phyloP scores from a whole-genome alignment of 2,797 vertebrate species.

The Acanthiza pusilla region DNA sequence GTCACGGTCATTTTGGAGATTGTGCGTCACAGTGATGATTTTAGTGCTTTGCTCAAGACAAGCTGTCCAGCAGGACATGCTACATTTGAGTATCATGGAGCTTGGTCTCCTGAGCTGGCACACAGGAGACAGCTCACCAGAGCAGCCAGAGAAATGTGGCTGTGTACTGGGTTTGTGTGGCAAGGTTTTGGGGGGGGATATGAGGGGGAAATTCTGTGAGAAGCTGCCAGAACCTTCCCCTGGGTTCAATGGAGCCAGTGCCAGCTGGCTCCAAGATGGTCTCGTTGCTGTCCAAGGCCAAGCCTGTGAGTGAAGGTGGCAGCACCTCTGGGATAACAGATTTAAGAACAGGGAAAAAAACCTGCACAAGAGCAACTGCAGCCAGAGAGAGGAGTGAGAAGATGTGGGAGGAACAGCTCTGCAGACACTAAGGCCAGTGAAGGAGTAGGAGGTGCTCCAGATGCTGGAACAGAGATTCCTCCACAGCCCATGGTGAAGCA shows the following conservation, averaged over 20 bases:
- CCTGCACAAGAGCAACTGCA: neutral
- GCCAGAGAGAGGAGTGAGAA: neutral
- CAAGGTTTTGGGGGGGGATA: neutral
- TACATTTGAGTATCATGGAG: neutral
- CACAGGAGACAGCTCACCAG: neutral
- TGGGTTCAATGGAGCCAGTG: neutral
- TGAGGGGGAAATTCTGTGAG: neutral
- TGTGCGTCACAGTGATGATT: neutral
- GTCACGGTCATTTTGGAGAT: neutral
- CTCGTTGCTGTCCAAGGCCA: accelerated
- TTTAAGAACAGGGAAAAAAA: neutral
- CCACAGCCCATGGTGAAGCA: neutral
- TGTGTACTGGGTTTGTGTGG: neutral
- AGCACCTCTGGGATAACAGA: accelerated
- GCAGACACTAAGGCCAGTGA: neutral
- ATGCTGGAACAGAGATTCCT: neutral
- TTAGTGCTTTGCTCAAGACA: neutral
- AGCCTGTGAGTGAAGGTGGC: accelerated
- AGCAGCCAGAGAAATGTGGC: neutral
- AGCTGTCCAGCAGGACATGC: neutral
- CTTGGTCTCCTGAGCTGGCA: neutral
- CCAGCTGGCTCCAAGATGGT: neutral
- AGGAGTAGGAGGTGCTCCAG: neutral
- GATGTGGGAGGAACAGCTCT: neutral
- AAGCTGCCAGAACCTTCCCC: neutral